Conservation (phyloP, 1,140 invertebrate genomes). For the Copidosoma floridanum region DNA sequence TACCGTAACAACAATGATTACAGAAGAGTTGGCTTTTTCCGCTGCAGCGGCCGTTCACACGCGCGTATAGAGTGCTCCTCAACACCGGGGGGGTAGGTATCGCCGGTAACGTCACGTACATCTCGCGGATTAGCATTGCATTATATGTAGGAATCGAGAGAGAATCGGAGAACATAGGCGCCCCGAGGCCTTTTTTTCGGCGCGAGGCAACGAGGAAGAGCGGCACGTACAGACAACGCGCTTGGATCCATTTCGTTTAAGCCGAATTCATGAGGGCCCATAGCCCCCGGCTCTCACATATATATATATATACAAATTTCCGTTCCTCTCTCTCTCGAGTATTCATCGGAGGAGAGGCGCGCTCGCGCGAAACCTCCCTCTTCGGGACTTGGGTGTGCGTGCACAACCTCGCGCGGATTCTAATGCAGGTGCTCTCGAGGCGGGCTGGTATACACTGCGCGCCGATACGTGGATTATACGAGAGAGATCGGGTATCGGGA, state of each 20-base stretch:
- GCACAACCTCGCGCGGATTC: not conserved
- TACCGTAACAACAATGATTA: too few species aligned
- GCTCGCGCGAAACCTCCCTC: slow-evolving; percentile 20
- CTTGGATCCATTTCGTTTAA: slow-evolving; percentile 56
- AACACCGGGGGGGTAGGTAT: not conserved
- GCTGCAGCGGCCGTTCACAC: slow-evolving; percentile 9
- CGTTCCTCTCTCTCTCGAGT: too few species aligned
- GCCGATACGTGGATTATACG: slow-evolving; percentile 22
- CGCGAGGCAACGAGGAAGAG: slow-evolving; percentile 9
- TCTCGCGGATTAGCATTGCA: slow-evolving; percentile 45
- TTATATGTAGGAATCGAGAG: slow-evolving; percentile 32
- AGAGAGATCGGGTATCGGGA: slow-evolving; percentile 50
- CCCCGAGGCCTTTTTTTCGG: too few species aligned
- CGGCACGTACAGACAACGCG: not conserved
- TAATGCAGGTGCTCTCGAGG: slow-evolving; percentile 8
- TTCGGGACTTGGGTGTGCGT: not conserved
- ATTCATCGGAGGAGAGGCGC: too few species aligned
- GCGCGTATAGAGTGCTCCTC: not conserved
- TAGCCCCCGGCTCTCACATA: slow-evolving; percentile 10
- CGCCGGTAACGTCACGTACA: slow-evolving; percentile 24
- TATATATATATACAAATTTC: too few species aligned
- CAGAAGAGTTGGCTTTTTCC: slow-evolving; percentile 15
- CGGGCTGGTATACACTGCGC: slow-evolving; percentile 31
- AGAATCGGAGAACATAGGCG: too few species aligned
- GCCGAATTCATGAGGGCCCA: slow-evolving; percentile 53